Base-by-base conservation (phyloP, 2,888 invertebrate genomes). In the Acleris emargana region DNA sequence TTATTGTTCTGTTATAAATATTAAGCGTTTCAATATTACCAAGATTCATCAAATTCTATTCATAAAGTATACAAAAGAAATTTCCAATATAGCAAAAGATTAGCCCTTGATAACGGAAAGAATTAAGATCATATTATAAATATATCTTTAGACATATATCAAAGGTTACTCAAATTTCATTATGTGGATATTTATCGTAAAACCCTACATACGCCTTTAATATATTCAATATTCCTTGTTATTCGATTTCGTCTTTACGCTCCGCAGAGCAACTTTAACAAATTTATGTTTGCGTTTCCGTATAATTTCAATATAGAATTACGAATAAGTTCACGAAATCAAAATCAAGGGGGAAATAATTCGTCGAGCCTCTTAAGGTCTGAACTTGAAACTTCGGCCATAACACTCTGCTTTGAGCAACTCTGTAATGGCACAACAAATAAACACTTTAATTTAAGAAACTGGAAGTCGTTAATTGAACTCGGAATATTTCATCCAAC, bases 401-500 rank as follows among this genome's bases (percentile, higher is more conserved):
- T 61, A 20, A 47, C 20, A 49, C 22, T 20, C 28, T n/a, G 32
- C 18, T 18, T 32, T 20, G 6, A 25, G 25, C 25, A 47, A 53
- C 47, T 22, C 16, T 53, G 11, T 47, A 17, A 45, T 22, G 42
- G 16, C 20, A 20, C 43, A n/a, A 17, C 20, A 42, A 51, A 55
- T 55, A 42, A 60, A 60, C 18, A 58, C 22, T 25, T 45, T 25
- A 9, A 64, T 59, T 49, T 58, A n/a, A 18, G 3, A 17, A 62
- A 17, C 43, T 43, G 47, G 54, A 54, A 47, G 20, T 55, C 43
- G 38, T 49, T 32, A 62, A n/a, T 13, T 28, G 11, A 7, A 13
- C 42, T 49, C 1, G 20, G 55, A 64, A 66, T 57, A 59, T 54
- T 54, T 42, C 42, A 43, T 25, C 43, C 55, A 58, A 52, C 47